A percentile compares a stretch with the other conserved stretches of the same genome.
phyloP scores from a whole-genome alignment of 2,888 invertebrate species.

The Villa cingulata region DNA sequence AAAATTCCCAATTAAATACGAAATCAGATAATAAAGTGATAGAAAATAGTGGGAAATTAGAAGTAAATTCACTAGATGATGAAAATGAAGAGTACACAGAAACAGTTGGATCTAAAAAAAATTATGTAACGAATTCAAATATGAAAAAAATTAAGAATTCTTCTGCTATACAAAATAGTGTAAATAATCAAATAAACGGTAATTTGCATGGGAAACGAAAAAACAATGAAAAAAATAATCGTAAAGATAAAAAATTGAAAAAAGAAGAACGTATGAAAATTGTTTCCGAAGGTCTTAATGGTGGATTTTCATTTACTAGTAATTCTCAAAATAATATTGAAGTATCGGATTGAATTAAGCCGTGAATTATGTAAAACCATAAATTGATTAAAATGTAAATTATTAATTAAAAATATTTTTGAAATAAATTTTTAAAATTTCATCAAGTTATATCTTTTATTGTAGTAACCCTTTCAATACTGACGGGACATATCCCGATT shows the following conservation, averaged over 20 bases:
- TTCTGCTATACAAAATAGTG: conserved; percentile 6
- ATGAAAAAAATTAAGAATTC: too few relatives aligned
- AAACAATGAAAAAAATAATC: conserved; percentile 11
- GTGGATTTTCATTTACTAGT: conserved; percentile 17
- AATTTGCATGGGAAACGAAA: conserved; percentile 3
- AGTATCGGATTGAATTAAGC: conserved; percentile 11
- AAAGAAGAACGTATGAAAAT: conserved; percentile 23
- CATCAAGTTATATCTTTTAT: too few relatives aligned
- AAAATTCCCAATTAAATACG: conserved; percentile 9
- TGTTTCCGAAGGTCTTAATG: conserved; percentile 23
- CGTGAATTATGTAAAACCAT: too few relatives aligned
- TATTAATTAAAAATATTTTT: too few relatives aligned
- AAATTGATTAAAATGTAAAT: too few relatives aligned
- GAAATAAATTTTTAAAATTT: too few relatives aligned
- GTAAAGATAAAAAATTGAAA: conserved; percentile 22
- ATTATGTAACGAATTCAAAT: too few relatives aligned
- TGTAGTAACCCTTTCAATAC: too few relatives aligned
- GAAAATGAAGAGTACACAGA: not conserved
- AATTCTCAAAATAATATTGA: conserved; percentile 5
- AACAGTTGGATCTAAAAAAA: not conserved
- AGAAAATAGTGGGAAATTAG: too few relatives aligned
- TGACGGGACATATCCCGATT: too few relatives aligned
- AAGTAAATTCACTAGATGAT: not conserved
- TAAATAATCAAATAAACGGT: not conserved
- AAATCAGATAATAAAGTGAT: conserved; percentile 9